These are phyloP conservation scores for Dasypogon diadema DNA, from an alignment of 2,888 invertebrate species.

Conservation along the genomic window DNA sequence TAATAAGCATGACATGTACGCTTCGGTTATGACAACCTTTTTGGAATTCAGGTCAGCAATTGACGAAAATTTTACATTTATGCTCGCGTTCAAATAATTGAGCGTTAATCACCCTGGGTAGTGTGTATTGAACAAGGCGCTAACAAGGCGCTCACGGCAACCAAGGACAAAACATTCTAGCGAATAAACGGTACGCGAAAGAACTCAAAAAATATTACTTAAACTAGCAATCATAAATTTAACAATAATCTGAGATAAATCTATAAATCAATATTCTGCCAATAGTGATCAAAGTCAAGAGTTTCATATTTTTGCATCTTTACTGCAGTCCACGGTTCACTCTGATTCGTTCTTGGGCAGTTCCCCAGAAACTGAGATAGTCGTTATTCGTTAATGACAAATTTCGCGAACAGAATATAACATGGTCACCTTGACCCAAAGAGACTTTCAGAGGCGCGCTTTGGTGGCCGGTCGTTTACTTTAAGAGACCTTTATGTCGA, in stretches of 20 bases:
- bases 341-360: conserved; percentile 7
- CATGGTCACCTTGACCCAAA: conserved; percentile 43
- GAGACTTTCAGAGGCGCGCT: conserved; percentile 17
- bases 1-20: too few relatives aligned
- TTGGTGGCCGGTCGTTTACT: conserved; percentile 17
- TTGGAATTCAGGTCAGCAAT: too few relatives aligned
- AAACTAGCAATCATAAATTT: conserved; percentile 15
- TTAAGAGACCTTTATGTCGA: conserved; percentile 27
- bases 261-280: conserved; percentile 12
- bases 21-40: too few relatives aligned
- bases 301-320: neutral
- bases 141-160: neutral
- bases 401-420: conserved; percentile 27
- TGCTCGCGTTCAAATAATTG: neutral
- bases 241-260: conserved; percentile 15
- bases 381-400: conserved; percentile 34
- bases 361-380: conserved; percentile 26
- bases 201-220: neutral
- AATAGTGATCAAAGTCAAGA: conserved; percentile 10
- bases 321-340: neutral
- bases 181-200: neutral
- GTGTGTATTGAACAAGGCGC: neutral
- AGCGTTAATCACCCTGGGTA: neutral
- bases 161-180: neutral
- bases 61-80: too few relatives aligned